Conservation (phyloP, 2,113 vertebrate species). For the Hirundichthys speculiger region DNA sequence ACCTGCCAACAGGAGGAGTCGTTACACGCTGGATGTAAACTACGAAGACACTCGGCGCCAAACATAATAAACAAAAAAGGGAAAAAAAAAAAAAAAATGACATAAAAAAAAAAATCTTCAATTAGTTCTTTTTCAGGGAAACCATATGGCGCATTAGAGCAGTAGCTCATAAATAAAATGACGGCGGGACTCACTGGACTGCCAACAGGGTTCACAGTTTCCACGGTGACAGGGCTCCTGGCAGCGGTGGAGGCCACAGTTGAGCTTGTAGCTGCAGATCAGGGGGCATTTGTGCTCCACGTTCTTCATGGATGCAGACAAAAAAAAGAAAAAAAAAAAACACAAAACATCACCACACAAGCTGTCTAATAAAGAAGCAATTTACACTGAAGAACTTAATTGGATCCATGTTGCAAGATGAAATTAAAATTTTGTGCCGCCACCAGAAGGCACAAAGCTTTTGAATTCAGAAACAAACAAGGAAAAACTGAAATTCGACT, state of each 20-base stretch:
- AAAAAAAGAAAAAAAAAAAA: too few species aligned
- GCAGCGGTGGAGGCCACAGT: slow-evolving; percentile 95
- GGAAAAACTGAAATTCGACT: too few species aligned
- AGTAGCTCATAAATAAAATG: neutral
- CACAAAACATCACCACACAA: too few species aligned
- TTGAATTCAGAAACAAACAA: too few species aligned
- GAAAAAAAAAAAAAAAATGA: neutral
- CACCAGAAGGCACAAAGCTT: too few species aligned
- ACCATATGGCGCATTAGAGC: slow-evolving; percentile 9
- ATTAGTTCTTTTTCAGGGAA: neutral
- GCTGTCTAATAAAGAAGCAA: too few species aligned
- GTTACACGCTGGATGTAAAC: neutral
- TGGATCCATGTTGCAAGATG: too few species aligned
- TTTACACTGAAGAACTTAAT: too few species aligned
- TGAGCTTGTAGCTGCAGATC: slow-evolving; percentile 96
- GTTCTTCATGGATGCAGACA: slow-evolving; percentile 74
- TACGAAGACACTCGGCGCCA: neutral
- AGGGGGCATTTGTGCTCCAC: slow-evolving; percentile 91
- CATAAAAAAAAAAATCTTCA: too few species aligned
- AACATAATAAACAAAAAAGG: slow-evolving; percentile 1
- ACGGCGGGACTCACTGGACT: slow-evolving; percentile 88
- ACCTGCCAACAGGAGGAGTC: slow-evolving; percentile 76
- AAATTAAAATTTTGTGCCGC: too few species aligned
- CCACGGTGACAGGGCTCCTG: slow-evolving; percentile 96
- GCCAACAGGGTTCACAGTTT: slow-evolving; percentile 97